phyloP scores from a whole-genome alignment of 2,888 invertebrate genomes.

The Diaphora mendica region DNA sequence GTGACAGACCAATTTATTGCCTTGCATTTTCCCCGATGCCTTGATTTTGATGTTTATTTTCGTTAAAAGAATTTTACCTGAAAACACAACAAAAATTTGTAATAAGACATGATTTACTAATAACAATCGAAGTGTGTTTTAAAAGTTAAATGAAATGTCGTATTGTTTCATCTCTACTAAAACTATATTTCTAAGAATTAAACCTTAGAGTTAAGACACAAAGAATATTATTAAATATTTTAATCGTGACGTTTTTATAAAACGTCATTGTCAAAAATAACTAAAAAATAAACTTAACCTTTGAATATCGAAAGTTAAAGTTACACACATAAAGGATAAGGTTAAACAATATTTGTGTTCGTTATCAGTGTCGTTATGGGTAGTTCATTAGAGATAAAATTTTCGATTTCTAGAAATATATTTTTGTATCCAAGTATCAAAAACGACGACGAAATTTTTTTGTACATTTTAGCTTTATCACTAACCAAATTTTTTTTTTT shows the following conservation, averaged over 20 bases:
- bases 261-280: neutral
- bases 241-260: neutral
- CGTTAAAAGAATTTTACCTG: neutral
- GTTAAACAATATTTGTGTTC: no score
- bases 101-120: neutral
- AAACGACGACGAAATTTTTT: no score
- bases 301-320: no score
- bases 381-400: no score
- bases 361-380: no score
- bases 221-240: neutral
- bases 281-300: neutral
- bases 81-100: neutral
- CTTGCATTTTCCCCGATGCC: conserved; percentile 53
- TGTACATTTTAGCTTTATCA: no score
- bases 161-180: neutral
- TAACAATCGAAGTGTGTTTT: neutral
- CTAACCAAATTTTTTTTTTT: no score
- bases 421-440: no score
- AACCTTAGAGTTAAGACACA: neutral
- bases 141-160: neutral
- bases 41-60: neutral
- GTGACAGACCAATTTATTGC: conserved; percentile 65
- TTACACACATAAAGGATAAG: no score
- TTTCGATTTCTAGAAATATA: no score
- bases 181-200: neutral